These are phyloP conservation scores for Artemia franciscana DNA, from an alignment of 1,140 invertebrate species.

Conservation along the genomic window DNA sequence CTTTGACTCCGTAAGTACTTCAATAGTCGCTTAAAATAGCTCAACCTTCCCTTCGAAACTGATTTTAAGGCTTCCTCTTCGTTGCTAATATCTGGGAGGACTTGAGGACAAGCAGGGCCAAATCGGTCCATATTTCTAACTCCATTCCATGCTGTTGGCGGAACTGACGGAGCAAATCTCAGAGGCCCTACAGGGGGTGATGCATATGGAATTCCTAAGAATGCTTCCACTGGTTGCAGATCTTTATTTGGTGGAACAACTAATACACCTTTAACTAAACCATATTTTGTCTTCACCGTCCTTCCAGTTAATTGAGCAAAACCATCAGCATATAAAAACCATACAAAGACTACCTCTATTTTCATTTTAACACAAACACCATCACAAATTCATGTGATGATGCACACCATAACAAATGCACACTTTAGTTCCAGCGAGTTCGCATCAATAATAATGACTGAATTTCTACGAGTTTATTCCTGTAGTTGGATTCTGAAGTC, in stretches of 20 bases:
- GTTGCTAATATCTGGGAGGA: slow-evolving; percentile 19
- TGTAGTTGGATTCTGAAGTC: background rate
- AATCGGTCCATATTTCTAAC: slow-evolving; percentile 11
- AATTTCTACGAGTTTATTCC: background rate
- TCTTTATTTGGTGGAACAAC: slow-evolving; percentile 45
- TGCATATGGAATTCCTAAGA: slow-evolving; percentile 32
- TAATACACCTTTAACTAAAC: slow-evolving; percentile 38
- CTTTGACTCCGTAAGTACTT: slow-evolving; percentile 49
- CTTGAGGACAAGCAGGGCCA: slow-evolving; percentile 13
- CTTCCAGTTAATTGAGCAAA: slow-evolving; percentile 1
- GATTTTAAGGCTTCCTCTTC: slow-evolving; percentile 15
- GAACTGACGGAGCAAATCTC: slow-evolving; percentile 29
- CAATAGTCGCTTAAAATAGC: slow-evolving; percentile 39
- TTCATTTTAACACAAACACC: background rate
- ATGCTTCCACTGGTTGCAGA: slow-evolving; percentile 45
- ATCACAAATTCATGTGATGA: background rate
- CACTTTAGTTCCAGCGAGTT: too few species aligned
- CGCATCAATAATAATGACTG: background rate
- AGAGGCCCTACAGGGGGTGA: slow-evolving; percentile 28
- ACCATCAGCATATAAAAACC: background rate
- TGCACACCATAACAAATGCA: too few species aligned
- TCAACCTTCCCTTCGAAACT: slow-evolving; percentile 31
- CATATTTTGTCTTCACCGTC: slow-evolving; percentile 18
- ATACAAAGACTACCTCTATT: background rate
- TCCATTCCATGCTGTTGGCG: slow-evolving; percentile 14